phyloP scores from a whole-genome alignment of 2,113 vertebrate genomes.

The Ciconia maguari region DNA sequence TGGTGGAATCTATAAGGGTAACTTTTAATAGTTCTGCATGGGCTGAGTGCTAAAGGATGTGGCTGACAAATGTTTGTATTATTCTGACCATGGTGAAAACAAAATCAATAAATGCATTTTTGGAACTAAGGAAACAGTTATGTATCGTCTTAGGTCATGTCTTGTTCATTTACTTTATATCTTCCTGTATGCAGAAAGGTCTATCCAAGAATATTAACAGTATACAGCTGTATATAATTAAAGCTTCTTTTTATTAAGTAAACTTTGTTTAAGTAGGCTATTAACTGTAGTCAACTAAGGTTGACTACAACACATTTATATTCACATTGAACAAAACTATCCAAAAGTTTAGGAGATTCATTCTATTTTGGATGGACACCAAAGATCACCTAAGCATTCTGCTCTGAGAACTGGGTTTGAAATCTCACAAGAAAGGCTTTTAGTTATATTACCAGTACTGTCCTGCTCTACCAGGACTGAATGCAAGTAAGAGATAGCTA shows the following conservation, averaged over 20 bases:
- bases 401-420: background rate
- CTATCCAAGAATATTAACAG: constrained; percentile 29
- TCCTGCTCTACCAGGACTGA: background rate
- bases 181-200: constrained; percentile 40
- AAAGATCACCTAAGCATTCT: background rate
- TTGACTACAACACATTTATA: background rate
- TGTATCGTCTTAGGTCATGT: constrained; percentile 53
- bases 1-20: constrained; percentile 58
- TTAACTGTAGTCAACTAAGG: background rate
- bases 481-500: background rate
- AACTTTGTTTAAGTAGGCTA: constrained; percentile 19
- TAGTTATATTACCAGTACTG: background rate
- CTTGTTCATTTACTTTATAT: constrained; percentile 64
- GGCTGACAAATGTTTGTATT: constrained; percentile 76
- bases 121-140: constrained; percentile 63
- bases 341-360: background rate
- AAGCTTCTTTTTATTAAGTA: constrained; percentile 6
- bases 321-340: background rate
- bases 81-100: constrained; percentile 73
- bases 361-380: background rate
- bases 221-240: constrained; percentile 29
- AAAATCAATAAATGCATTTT: constrained; percentile 79
- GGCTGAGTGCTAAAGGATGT: constrained; percentile 68
- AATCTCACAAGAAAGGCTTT: background rate
- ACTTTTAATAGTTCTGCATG: constrained; percentile 63